phyloP scores from a whole-genome alignment of 64 coral and sea anemone species.

The Platygyra sinensis region DNA sequence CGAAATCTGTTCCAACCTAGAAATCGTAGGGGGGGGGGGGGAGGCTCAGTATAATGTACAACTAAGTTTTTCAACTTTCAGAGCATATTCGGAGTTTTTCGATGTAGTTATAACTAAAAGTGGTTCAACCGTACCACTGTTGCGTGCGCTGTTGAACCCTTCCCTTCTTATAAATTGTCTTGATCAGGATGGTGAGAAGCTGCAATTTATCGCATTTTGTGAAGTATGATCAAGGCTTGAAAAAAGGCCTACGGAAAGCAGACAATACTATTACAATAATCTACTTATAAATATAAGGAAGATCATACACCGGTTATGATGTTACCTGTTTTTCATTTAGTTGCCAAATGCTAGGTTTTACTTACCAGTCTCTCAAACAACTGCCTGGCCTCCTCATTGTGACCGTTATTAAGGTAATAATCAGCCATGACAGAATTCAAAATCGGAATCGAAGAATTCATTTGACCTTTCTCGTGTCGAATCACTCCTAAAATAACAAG shows the following conservation, averaged over 20 bases:
- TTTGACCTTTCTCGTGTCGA: constrained; percentile 59
- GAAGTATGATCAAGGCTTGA: too few relatives aligned
- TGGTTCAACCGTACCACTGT: too few relatives aligned
- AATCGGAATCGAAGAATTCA: constrained; percentile 71
- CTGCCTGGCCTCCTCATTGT: constrained; percentile 74
- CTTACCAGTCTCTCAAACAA: constrained; percentile 79
- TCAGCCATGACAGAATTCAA: constrained; percentile 85
- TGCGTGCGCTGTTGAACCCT: too few relatives aligned
- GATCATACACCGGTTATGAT: neutral
- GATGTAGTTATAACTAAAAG: too few relatives aligned
- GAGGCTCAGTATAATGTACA: too few relatives aligned
- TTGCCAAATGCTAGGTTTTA: neutral
- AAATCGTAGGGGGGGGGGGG: neutral
- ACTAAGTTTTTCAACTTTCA: too few relatives aligned
- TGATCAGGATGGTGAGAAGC: too few relatives aligned
- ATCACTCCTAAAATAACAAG: constrained; percentile 53
- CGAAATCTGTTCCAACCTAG: constrained; percentile 45
- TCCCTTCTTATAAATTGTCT: too few relatives aligned
- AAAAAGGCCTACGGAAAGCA: too few relatives aligned
- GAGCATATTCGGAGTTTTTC: too few relatives aligned
- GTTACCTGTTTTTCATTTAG: neutral
- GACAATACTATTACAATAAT: too few relatives aligned
- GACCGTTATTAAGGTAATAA: constrained; percentile 84
- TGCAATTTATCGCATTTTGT: too few relatives aligned
- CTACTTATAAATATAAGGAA: neutral